These are phyloP conservation scores for Hybos culiciformis DNA, from an alignment of 2,888 invertebrate species.

Conservation along the genomic window DNA sequence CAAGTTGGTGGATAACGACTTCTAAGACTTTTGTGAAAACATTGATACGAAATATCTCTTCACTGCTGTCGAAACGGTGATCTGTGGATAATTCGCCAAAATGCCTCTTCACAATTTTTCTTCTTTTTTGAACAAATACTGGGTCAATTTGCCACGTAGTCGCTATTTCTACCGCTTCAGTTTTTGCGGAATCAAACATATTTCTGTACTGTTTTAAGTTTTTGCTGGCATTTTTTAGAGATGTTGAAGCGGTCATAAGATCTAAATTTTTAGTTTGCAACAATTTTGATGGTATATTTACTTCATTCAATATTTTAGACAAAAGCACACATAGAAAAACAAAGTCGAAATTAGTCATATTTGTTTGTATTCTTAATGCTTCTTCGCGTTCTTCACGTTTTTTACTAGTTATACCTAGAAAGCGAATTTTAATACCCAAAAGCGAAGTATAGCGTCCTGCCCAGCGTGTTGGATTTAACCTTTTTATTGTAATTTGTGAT, in stretches of 20 bases:
- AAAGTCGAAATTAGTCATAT: background rate
- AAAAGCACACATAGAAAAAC: no score
- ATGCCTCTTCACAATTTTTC: conserved; percentile 1
- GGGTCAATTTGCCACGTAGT: background rate
- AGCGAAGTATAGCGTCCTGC: background rate
- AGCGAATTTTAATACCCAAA: background rate
- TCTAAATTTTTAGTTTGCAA: background rate
- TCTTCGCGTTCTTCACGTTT: background rate
- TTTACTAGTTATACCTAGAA: background rate
- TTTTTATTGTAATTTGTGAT: conserved; percentile 18
- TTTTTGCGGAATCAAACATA: conserved; percentile 1
- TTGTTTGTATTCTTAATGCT: background rate
- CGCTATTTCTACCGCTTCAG: conserved; percentile 1
- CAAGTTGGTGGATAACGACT: conserved; percentile 3
- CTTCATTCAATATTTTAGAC: no score
- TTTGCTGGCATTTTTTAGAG: conserved; percentile 2
- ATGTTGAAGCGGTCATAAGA: background rate
- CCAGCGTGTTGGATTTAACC: conserved; percentile 6
- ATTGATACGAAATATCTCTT: background rate
- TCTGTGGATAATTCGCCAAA: background rate
- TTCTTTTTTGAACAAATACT: background rate
- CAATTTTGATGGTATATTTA: background rate
- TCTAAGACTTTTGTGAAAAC: background rate
- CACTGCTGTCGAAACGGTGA: background rate
- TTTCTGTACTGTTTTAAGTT: conserved; percentile 2